Conservation (phyloP, 2,888 invertebrate species). For the Macaria liturata region DNA sequence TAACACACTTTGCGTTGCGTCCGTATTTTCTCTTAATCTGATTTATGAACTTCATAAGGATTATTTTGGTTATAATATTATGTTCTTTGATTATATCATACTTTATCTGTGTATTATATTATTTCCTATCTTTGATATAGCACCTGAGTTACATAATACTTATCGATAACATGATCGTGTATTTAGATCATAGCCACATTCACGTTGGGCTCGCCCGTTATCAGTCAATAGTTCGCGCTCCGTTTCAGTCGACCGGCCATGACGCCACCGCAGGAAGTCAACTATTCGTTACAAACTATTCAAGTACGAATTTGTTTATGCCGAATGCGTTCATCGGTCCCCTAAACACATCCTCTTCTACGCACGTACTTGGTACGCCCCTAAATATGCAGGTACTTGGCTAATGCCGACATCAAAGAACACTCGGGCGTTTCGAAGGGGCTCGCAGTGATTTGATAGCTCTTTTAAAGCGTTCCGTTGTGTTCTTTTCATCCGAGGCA, state of each 20-base stretch:
- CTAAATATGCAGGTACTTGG: conserved; percentile 22
- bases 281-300: conserved; percentile 44
- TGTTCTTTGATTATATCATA: neutral
- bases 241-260: conserved; percentile 48
- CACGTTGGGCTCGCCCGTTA: conserved; percentile 55
- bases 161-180: conserved; percentile 35
- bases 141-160: conserved; percentile 28
- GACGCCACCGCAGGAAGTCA: conserved; percentile 49
- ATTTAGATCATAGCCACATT: conserved; percentile 43
- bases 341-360: conserved; percentile 35
- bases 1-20: conserved; percentile 26
- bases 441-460: conserved; percentile 25
- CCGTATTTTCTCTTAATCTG: conserved; percentile 14
- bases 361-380: conserved; percentile 20
- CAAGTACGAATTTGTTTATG: conserved; percentile 49
- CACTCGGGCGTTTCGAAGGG: conserved; percentile 17
- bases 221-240: conserved; percentile 47
- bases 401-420: conserved; percentile 23
- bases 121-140: neutral
- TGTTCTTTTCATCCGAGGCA: conserved; percentile 14
- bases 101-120: neutral
- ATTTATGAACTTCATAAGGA: conserved; percentile 17
- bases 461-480: conserved; percentile 19
- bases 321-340: conserved; percentile 36
- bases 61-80: conserved; percentile 1